Evolutionary conservation across 2,797 vertebrate species (phyloP).

Genomic region (Echeneis naucrates): DNA sequence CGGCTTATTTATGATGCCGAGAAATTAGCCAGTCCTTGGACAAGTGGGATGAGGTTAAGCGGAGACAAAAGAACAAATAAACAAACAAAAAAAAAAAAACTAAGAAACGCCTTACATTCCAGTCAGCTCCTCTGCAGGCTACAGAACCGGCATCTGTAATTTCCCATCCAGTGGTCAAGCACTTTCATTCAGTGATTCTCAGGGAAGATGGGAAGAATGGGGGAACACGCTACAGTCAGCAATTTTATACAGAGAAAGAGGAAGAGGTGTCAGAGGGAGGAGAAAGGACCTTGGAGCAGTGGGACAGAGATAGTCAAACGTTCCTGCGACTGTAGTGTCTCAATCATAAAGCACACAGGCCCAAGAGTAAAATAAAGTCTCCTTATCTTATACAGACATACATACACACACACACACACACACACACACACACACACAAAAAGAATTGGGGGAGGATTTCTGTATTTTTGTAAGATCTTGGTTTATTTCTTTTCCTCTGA

Average conservation of each 20-base stretch:
- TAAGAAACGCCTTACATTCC: conserved; percentile 64
- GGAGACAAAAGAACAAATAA: conserved; percentile 28
- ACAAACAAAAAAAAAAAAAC: conserved; percentile 37
- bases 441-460: conserved; percentile 28
- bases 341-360: conserved; percentile 52
- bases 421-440: too few species aligned
- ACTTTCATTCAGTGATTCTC: conserved; percentile 63
- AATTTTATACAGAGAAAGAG: conserved; percentile 61
- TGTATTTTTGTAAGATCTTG: conserved; percentile 58
- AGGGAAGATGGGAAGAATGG: not conserved
- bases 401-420: conserved; percentile 7
- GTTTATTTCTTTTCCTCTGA: conserved; percentile 59
- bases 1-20: conserved; percentile 70
- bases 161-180: conserved; percentile 78
- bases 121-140: conserved; percentile 58
- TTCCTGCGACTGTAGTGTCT: conserved; percentile 51
- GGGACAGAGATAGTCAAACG: conserved; percentile 63
- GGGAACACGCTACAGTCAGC: conserved; percentile 66
- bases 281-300: conserved; percentile 46
- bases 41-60: conserved; percentile 71
- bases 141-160: conserved; percentile 74
- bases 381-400: conserved; percentile 67
- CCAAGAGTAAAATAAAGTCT: conserved; percentile 55
- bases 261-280: conserved; percentile 57
- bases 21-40: conserved; percentile 70